Conservation (phyloP, 2,113 vertebrate genomes). For the Ailuropoda melanoleuca region DNA sequence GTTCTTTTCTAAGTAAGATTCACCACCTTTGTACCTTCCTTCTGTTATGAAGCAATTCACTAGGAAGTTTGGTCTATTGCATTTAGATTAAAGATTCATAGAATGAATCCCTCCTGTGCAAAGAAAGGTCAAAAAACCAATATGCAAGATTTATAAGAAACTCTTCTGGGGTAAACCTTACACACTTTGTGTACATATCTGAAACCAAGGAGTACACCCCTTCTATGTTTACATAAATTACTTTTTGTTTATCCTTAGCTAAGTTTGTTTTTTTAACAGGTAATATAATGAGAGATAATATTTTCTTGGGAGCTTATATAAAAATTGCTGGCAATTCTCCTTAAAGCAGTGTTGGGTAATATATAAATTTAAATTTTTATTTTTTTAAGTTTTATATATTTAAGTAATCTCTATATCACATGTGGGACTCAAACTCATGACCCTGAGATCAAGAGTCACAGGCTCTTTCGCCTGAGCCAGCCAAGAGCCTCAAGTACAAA, state of each 20-base stretch:
- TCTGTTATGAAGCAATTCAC: slow-evolving; percentile 58
- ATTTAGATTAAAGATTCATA: slow-evolving; percentile 56
- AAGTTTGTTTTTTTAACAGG: neutral
- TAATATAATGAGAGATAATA: neutral
- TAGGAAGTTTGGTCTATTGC: neutral
- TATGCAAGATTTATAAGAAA: slow-evolving; percentile 61
- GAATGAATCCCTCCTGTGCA: slow-evolving; percentile 47
- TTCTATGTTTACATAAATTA: neutral
- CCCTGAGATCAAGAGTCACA: neutral
- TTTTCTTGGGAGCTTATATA: neutral
- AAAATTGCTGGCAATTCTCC: neutral
- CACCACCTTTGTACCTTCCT: slow-evolving; percentile 73
- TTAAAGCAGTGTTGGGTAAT: neutral
- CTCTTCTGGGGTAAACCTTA: neutral
- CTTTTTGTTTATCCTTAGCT: neutral
- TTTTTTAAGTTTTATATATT: neutral
- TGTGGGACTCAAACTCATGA: neutral
- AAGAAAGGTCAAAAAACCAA: slow-evolving; percentile 71
- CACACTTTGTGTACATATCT: neutral
- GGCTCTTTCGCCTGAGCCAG: neutral
- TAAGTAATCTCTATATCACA: neutral
- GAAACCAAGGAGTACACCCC: neutral
- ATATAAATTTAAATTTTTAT: neutral
- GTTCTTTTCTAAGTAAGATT: slow-evolving; percentile 51
- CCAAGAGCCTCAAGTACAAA: neutral